These are phyloP conservation scores for Caerostris darwini DNA, from an alignment of 1,140 invertebrate genomes.

Conservation along the genomic window DNA sequence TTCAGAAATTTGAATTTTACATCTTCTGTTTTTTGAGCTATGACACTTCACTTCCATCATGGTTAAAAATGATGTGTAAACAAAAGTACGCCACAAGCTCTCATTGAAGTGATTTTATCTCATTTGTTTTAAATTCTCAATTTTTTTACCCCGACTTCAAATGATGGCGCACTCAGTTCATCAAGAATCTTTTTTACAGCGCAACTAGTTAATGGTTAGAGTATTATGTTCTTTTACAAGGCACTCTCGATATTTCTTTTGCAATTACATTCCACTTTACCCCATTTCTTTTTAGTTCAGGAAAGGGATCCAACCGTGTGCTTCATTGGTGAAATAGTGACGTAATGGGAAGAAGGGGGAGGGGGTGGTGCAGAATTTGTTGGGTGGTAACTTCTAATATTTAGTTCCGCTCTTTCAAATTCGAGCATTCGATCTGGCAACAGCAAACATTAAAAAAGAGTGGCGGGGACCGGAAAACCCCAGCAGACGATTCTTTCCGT, in stretches of 20 bases:
- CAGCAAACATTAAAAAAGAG: not conserved
- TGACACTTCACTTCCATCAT: no score
- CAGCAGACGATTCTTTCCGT: conserved; percentile 52
- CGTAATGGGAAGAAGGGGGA: not conserved
- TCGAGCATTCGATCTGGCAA: not conserved
- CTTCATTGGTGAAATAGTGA: not conserved
- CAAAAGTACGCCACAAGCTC: no score
- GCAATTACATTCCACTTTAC: not conserved
- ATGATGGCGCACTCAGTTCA: no score
- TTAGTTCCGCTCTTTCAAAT: conserved; percentile 41
- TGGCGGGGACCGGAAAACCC: not conserved
- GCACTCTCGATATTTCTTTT: not conserved
- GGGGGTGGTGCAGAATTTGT: not conserved
- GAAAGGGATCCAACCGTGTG: not conserved
- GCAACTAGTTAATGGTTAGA: not conserved
- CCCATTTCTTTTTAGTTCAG: not conserved
- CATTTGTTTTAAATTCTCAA: no score
- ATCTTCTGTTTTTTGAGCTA: no score
- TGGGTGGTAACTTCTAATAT: not conserved
- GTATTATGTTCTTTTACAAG: not conserved
- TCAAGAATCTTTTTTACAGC: no score
- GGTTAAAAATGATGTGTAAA: no score
- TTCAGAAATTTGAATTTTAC: no score
- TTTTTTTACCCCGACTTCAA: no score
- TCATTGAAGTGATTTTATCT: no score